Evolutionary conservation across 53 echinoderm and acorn worm species (phyloP).

Genomic region (Mesocentrotus franciscanus): DNA sequence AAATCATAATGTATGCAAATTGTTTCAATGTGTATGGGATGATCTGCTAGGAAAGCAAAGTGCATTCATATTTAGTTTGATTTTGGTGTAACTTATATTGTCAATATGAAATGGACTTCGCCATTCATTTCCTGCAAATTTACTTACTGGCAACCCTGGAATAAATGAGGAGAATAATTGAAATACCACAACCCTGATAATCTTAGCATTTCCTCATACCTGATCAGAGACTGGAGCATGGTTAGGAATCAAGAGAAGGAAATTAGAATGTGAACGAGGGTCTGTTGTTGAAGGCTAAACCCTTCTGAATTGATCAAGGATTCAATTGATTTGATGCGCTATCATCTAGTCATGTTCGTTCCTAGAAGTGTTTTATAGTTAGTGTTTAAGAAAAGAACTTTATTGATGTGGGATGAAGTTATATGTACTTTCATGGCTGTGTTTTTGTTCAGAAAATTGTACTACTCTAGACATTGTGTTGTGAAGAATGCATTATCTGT

Average conservation of each 20-base stretch:
- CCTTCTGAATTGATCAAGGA: background rate
- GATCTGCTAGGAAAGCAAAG: background rate
- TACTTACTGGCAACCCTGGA: slow-evolving; percentile 51
- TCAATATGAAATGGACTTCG: background rate
- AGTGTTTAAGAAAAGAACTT: background rate
- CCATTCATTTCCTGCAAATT: slow-evolving; percentile 46
- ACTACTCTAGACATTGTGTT: background rate
- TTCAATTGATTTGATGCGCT: slow-evolving; percentile 10
- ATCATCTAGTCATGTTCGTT: background rate
- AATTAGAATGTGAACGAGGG: slow-evolving; percentile 39
- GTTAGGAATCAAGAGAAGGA: slow-evolving; percentile 29
- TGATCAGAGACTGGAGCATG: slow-evolving; percentile 13
- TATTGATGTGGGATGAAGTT: background rate
- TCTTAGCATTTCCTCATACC: slow-evolving; percentile 61
- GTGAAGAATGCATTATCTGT: too few relatives aligned
- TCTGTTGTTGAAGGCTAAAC: slow-evolving; percentile 20
- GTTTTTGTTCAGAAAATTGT: background rate
- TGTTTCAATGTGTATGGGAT: background rate
- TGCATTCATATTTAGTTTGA: background rate
- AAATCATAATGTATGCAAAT: too few relatives aligned
- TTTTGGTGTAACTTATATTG: background rate
- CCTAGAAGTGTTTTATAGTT: background rate
- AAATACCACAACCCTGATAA: slow-evolving; percentile 34
- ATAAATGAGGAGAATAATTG: slow-evolving; percentile 44
- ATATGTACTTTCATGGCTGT: too few relatives aligned